These are phyloP conservation scores for Pissodes strobi DNA, from an alignment of 1,140 invertebrate species.

Conservation along the genomic window DNA sequence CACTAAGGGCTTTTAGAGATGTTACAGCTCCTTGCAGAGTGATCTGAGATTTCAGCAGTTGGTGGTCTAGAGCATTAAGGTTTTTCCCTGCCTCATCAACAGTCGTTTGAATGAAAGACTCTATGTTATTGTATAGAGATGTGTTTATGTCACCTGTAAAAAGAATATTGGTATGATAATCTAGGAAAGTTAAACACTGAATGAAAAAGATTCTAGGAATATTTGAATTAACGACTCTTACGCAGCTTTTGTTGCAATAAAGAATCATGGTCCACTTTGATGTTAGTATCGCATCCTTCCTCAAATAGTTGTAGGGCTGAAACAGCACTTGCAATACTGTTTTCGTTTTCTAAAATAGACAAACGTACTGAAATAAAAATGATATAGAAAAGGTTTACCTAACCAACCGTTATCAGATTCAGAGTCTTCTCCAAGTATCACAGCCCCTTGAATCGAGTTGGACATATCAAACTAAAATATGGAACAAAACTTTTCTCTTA, in stretches of 20 bases:
- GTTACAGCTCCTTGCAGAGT: constrained; percentile 50
- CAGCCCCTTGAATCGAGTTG: constrained; percentile 47
- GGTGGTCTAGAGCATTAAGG: constrained; percentile 45
- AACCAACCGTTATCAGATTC: constrained; percentile 51
- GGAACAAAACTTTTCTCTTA: constrained; percentile 1
- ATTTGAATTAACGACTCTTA: no score
- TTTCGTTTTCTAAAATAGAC: constrained; percentile 41
- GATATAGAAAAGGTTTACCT: neutral
- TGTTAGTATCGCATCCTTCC: constrained; percentile 13
- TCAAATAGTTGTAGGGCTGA: constrained; percentile 39
- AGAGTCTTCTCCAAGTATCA: constrained; percentile 53
- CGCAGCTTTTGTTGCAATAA: constrained; percentile 51
- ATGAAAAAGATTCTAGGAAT: no score
- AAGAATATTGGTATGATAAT: constrained; percentile 20
- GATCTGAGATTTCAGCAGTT: constrained; percentile 50
- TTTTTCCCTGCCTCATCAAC: constrained; percentile 44
- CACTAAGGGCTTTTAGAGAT: constrained; percentile 45
- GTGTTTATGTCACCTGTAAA: constrained; percentile 48
- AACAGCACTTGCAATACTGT: constrained; percentile 43
- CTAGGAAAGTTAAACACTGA: neutral
- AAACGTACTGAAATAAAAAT: neutral
- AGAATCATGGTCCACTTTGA: constrained; percentile 41
- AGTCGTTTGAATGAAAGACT: constrained; percentile 38
- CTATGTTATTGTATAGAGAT: constrained; percentile 41
- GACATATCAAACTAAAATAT: constrained; percentile 14